phyloP scores from a whole-genome alignment of 2,888 invertebrate genomes.

The Parnassius mnemosyne region DNA sequence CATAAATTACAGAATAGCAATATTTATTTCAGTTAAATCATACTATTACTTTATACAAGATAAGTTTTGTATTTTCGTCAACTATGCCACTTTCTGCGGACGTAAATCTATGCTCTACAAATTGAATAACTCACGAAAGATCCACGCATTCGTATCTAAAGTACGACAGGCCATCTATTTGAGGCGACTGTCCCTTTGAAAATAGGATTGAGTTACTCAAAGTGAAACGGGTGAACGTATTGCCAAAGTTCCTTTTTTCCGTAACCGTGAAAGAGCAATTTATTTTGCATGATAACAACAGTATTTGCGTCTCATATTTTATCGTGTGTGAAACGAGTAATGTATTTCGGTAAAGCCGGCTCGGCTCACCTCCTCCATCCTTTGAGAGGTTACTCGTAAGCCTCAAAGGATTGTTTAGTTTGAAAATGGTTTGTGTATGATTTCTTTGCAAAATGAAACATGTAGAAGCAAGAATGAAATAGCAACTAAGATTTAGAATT shows the following conservation, averaged over 20 bases:
- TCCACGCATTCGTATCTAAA: constrained; percentile 65
- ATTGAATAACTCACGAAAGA: constrained; percentile 76
- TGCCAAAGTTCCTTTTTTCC: constrained; percentile 40
- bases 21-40: too few species aligned
- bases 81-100: constrained; percentile 30
- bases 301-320: constrained; percentile 25
- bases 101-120: constrained; percentile 53
- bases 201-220: constrained; percentile 37
- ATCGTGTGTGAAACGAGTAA: constrained; percentile 29
- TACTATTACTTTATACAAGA: too few species aligned
- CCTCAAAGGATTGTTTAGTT: constrained; percentile 53
- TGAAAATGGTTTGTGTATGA: too few species aligned
- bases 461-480: too few species aligned
- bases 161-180: constrained; percentile 70
- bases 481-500: too few species aligned
- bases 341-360: constrained; percentile 24
- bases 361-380: constrained; percentile 23
- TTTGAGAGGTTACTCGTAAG: constrained; percentile 39
- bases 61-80: neutral
- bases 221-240: constrained; percentile 29
- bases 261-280: constrained; percentile 17
- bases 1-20: too few species aligned
- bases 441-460: too few species aligned
- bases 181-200: constrained; percentile 64
- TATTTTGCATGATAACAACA: constrained; percentile 24